Evolutionary conservation across 92 coral and sea anemone species (phyloP).

Genomic region (Bergia sp.): DNA sequence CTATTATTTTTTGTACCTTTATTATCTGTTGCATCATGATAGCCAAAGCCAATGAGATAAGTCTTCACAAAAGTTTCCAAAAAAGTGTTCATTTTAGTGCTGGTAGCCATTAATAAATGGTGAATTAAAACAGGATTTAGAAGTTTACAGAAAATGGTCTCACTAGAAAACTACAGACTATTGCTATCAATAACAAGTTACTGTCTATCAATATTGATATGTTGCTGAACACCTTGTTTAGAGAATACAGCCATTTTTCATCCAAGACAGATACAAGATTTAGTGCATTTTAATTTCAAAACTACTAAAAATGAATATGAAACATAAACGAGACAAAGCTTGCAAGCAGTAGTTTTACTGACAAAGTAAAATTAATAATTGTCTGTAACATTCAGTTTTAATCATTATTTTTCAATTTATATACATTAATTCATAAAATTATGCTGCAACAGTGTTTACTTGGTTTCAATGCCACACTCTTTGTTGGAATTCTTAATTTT

Average conservation of each 20-base stretch:
- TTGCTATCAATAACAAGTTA: neutral
- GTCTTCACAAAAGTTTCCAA: neutral
- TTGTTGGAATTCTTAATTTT: neutral
- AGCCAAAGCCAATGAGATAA: neutral
- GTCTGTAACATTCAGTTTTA: neutral
- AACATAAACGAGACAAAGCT: too few relatives aligned
- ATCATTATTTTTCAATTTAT: too few relatives aligned
- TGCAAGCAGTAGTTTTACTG: neutral
- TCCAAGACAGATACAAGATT: neutral
- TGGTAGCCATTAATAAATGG: neutral
- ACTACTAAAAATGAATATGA: too few relatives aligned
- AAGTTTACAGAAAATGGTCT: neutral
- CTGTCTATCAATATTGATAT: neutral
- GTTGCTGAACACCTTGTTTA: neutral
- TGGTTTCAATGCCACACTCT: neutral
- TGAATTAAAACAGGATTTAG: neutral
- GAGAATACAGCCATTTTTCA: too few relatives aligned
- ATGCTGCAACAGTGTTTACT: neutral
- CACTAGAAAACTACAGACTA: neutral
- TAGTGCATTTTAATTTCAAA: too few relatives aligned
- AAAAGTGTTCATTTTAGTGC: neutral
- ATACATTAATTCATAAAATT: neutral
- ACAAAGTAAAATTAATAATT: too few relatives aligned
- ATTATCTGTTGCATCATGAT: too few relatives aligned
- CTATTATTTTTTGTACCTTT: too few relatives aligned